Base-by-base conservation (phyloP, 2,113 vertebrate species). In the Salvelinus alpinus region DNA sequence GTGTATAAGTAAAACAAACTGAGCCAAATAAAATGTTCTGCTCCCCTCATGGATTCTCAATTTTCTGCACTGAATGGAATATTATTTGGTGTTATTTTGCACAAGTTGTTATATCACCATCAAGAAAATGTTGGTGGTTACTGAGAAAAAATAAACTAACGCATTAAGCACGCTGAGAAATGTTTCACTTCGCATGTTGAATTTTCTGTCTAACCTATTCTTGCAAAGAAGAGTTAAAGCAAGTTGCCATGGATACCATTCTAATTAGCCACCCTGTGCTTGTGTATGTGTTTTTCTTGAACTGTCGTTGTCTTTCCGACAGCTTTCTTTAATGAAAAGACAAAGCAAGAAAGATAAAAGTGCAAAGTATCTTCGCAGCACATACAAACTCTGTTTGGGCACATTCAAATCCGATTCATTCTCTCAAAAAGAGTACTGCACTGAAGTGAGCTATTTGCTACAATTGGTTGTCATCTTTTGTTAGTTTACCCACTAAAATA, bases 211-310 rank as follows among this genome's bases (percentile, higher is more conserved):
- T 5, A n/a, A 18, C 34, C 13, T 75, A 24, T 74, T 75, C 79
- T 48, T 70, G 24, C 22, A 65, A 44, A 31, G 47, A 75, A 66
- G 9, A 44, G 38, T 8, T n/a, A 24, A 70, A 27, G 14, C 54
- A 25, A 4, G 65, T 81, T 79, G 34, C 74, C 38, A 64, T 54
- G 64, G 70, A 20, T 71, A 81, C 70, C 22, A 16, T 76, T 64
- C 66, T 74, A 67, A 73, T 64, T 66, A n/a, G 69, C 67, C 44
- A 64, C 22, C 18, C 44, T 71, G 60, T 64, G 25, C 48, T 71
- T 38, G 38, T 34, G 66, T 38, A 25, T 27, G 51, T 13, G 51
- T 72, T 24, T 65, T 25, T 13, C 11, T 25, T 29, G 2, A 22
- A 7, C 22, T 25, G 6, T 65, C 25, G 4, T 25, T 25, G 29